These are phyloP conservation scores for Calyptommatus sinebrachiatus DNA, from an alignment of 2,113 vertebrate species.

Conservation along the genomic window DNA sequence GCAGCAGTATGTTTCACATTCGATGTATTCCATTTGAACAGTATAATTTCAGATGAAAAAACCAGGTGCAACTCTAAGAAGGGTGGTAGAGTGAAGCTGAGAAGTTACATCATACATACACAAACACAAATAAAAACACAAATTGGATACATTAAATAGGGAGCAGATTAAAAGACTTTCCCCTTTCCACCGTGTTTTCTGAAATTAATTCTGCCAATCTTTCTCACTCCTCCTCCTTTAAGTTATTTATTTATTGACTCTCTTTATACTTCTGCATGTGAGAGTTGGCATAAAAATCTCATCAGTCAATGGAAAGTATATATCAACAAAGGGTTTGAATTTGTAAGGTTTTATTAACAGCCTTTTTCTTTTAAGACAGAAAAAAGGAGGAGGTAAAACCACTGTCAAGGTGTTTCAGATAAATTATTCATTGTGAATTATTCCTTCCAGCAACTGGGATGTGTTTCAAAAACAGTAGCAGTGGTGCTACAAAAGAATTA, in stretches of 20 bases:
- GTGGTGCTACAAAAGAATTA: neutral
- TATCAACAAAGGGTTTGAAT: neutral
- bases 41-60: too few species aligned
- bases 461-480: neutral
- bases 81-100: too few species aligned
- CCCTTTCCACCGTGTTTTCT: neutral
- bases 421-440: slow-evolving; percentile 24
- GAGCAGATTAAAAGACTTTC: neutral
- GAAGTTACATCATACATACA: too few species aligned
- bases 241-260: neutral
- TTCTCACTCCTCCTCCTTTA: neutral
- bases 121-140: too few species aligned
- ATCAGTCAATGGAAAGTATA: neutral
- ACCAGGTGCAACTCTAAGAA: too few species aligned
- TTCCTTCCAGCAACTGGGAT: neutral
- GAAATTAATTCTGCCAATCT: neutral
- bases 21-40: too few species aligned
- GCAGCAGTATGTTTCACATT: too few species aligned
- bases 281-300: neutral
- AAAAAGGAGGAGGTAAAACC: neutral
- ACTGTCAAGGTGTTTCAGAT: neutral
- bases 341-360: slow-evolving; percentile 12
- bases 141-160: too few species aligned
- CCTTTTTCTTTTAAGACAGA: neutral
- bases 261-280: too few species aligned